These are phyloP conservation scores for Erebia ligea DNA, from an alignment of 2,888 invertebrate species.

Conservation along the genomic window DNA sequence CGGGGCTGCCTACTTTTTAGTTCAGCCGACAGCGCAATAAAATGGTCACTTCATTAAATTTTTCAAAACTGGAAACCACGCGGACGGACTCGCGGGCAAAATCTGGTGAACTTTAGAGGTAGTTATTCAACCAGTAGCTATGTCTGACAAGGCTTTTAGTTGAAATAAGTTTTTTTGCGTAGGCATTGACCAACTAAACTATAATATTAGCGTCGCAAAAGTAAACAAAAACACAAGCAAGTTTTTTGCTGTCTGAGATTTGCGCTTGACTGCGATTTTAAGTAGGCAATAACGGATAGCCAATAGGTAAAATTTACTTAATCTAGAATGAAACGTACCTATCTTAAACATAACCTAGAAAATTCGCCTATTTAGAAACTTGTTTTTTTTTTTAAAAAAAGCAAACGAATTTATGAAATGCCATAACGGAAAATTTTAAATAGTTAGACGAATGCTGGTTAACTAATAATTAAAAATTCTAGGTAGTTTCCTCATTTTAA, in stretches of 20 bases:
- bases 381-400: too few species aligned
- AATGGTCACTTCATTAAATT: too few species aligned
- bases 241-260: neutral
- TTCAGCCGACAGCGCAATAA: too few species aligned
- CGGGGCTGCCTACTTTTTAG: too few species aligned
- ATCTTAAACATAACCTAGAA: neutral
- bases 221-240: neutral
- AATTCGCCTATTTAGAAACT: neutral
- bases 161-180: neutral
- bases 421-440: too few species aligned
- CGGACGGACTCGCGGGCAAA: neutral
- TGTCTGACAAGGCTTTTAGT: neutral
- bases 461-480: too few species aligned
- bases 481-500: too few species aligned
- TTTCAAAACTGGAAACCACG: neutral
- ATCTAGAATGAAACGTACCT: neutral
- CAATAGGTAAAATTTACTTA: too few species aligned
- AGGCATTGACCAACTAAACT: constrained; percentile 2
- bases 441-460: too few species aligned
- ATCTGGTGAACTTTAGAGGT: neutral
- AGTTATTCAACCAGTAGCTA: too few species aligned
- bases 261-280: neutral
- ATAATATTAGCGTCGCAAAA: neutral
- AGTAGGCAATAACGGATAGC: neutral
- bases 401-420: too few species aligned